phyloP scores from a whole-genome alignment of 2,888 invertebrate species.

The Drosophila neotestacea region DNA sequence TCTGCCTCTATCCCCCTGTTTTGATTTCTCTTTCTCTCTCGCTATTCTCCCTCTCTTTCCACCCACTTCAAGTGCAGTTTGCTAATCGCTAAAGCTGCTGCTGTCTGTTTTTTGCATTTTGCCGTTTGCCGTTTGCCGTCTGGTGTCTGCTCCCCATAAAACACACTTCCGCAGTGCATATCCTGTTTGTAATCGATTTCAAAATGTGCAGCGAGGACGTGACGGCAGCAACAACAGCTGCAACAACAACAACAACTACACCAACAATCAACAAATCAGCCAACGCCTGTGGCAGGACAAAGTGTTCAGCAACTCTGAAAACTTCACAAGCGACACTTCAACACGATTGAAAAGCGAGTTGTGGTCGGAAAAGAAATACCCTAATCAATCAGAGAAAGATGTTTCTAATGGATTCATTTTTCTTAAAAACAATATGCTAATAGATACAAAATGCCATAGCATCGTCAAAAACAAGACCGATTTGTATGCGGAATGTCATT shows the following conservation, averaged over 20 bases:
- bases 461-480: too few species aligned
- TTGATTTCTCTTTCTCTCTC: not conserved
- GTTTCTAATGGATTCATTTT: not conserved
- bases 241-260: not conserved
- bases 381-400: not conserved
- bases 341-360: not conserved
- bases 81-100: slow-evolving; percentile 27
- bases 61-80: slow-evolving; percentile 7
- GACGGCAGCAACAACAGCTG: slow-evolving; percentile 30
- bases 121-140: slow-evolving; percentile 29
- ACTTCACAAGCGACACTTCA: slow-evolving; percentile 32
- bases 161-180: slow-evolving; percentile 78
- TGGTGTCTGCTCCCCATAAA: slow-evolving; percentile 43
- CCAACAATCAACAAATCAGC: slow-evolving; percentile 14
- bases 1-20: not conserved
- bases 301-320: slow-evolving; percentile 24
- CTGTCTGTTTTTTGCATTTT: slow-evolving; percentile 24
- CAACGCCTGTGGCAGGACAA: slow-evolving; percentile 13
- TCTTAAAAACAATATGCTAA: too few species aligned
- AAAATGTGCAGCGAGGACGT: slow-evolving; percentile 73
- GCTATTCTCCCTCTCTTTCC: not conserved
- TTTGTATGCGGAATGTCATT: too few species aligned
- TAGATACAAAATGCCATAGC: too few species aligned
- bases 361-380: not conserved
- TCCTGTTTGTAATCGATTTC: slow-evolving; percentile 80